Conservation (phyloP, 2,113 vertebrate genomes). For the Pavo muticus region DNA sequence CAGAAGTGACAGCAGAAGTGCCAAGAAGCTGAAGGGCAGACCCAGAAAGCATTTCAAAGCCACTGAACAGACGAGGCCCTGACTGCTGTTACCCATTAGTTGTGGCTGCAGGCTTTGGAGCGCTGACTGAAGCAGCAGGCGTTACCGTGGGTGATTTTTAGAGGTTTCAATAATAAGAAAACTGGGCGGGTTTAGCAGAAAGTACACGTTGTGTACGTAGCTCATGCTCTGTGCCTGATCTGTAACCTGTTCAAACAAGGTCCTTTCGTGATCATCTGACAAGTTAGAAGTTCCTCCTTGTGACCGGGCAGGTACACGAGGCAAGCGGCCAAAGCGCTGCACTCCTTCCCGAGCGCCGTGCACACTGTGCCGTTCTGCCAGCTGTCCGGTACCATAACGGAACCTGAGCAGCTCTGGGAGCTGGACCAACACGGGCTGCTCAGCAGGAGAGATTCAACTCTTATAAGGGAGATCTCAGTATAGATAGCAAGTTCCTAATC, state of each 20-base stretch:
- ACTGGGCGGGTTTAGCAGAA: neutral
- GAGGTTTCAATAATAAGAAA: neutral
- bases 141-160: neutral
- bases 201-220: neutral
- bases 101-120: neutral
- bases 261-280: neutral
- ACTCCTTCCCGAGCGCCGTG: too few relatives aligned
- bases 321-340: neutral
- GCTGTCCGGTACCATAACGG: too few relatives aligned
- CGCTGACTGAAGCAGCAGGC: neutral
- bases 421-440: neutral
- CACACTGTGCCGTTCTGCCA: too few relatives aligned
- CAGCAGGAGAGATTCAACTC: neutral
- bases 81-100: neutral
- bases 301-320: neutral
- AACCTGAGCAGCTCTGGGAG: neutral
- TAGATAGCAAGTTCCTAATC: neutral
- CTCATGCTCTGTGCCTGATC: neutral
- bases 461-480: neutral
- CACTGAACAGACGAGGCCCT: neutral
- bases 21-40: neutral
- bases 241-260: neutral
- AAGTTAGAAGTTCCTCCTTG: neutral
- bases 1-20: neutral
- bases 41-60: neutral